These are phyloP conservation scores for Girardia tigrina DNA, from an alignment of 2,888 invertebrate genomes.

Conservation along the genomic window DNA sequence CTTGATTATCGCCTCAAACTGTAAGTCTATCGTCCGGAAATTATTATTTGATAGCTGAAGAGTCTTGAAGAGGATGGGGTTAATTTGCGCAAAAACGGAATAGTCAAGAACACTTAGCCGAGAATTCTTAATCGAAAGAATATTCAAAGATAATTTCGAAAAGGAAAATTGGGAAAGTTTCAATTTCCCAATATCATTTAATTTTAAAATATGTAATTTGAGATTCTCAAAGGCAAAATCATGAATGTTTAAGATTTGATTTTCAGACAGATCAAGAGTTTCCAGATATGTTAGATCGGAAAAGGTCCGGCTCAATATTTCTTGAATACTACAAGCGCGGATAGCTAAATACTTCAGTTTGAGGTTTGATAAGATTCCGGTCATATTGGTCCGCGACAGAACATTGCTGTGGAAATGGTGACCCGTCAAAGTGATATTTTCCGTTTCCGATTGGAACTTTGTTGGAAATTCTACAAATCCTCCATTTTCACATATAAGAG, in stretches of 20 bases:
- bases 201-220: not conserved
- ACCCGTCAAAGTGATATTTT: not conserved
- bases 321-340: not conserved
- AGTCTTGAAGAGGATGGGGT: not conserved
- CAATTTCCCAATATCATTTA: not conserved
- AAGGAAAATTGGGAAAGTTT: not conserved
- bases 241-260: not conserved
- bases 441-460: not conserved
- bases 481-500: not conserved
- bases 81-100: not conserved
- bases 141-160: not conserved
- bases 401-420: not conserved
- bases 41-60: not conserved
- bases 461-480: not conserved
- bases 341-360: not conserved
- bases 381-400: not conserved
- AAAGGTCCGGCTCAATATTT: not conserved
- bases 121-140: not conserved
- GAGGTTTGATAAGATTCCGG: not conserved
- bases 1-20: not conserved
- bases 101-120: not conserved
- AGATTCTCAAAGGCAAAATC: not conserved
- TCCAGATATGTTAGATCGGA: not conserved
- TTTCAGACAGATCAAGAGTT: not conserved
- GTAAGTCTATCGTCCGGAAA: not conserved